phyloP scores from a whole-genome alignment of 2,797 vertebrate genomes.

The Enteromius radiatus region DNA sequence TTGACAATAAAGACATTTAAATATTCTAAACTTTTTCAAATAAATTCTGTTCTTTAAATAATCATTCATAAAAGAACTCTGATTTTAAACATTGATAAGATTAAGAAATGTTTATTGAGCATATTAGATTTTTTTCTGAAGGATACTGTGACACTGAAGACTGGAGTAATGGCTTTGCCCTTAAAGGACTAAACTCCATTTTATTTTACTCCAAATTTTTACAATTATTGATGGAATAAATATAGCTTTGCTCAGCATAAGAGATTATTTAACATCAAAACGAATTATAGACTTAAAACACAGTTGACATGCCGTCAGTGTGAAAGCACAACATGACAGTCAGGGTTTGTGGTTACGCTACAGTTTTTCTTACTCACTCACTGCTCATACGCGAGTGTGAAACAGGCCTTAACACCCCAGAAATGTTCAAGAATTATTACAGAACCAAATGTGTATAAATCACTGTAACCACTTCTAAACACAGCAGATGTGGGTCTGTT shows the following conservation, averaged over 20 bases:
- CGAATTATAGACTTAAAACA: neutral
- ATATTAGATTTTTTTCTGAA: neutral
- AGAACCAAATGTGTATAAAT: neutral
- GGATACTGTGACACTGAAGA: neutral
- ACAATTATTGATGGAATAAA: neutral
- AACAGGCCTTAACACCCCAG: neutral
- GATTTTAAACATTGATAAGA: neutral
- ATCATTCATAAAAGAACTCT: neutral
- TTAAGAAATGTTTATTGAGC: neutral
- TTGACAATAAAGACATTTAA: neutral
- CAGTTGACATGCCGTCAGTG: neutral
- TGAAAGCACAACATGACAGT: neutral
- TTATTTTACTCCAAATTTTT: neutral
- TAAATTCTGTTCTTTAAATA: neutral
- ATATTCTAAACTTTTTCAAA: neutral
- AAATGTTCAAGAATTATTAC: neutral
- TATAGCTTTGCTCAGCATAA: neutral
- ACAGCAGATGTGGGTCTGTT: slow-evolving; percentile 5
- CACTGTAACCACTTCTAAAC: neutral
- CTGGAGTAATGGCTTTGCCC: neutral
- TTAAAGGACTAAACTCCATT: neutral
- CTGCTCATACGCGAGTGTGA: neutral
- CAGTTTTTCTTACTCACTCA: neutral
- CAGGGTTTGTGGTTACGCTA: neutral
- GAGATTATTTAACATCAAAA: neutral